Base-by-base conservation (phyloP, 2,888 invertebrate species). In the Apocheima hispidaria region DNA sequence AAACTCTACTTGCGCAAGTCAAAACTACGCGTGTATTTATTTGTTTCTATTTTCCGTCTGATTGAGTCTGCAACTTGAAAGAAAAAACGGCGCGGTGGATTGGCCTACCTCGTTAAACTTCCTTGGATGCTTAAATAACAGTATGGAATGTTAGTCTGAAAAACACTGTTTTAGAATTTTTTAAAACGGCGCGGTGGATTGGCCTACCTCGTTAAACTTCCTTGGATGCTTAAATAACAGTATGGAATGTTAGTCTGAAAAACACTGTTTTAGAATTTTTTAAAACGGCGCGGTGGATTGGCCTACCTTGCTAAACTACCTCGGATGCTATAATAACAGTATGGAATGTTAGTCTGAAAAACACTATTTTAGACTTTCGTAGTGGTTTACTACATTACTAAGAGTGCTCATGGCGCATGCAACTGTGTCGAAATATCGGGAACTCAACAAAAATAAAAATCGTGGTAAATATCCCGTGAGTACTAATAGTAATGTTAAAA, bases 11-110 rank as follows among this genome's bases (percentile, higher is more conserved):
- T 87, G 86, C 83, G 81, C 86, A 90, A 90, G 89, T 89, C 87
- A 83, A 90, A 90, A 83, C 79, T 85, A 87, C 86, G 84, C 82
- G 83, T 85, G 81, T 87, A 88, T 88, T 88, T 90, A 89, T 91
- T 91, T 91, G 89, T 90, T 87, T 89, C 87, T 88, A 88, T 91
- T 91, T 90, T 87, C 83, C 82, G 81, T 78, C 75, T 90, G 91
- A 91, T 91, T 90, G 87, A 83, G 82, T 87, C 84, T 64, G 74
- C 76, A 88, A 89, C 83, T 88, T 86, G 74, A 63, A 70, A 70
- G 79, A 83, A 82, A 82, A 82, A 80, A 77, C 81, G 77, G 77
- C 70, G 73, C 74, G 77, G 74, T 81, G 80, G 78, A 82, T 81
- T 81, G 74, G 86, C 84, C 84, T 85, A 87, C 91, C 87, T 89